These are phyloP conservation scores for Camponotus floridanus DNA, from an alignment of 1,140 invertebrate species.

Conservation along the genomic window DNA sequence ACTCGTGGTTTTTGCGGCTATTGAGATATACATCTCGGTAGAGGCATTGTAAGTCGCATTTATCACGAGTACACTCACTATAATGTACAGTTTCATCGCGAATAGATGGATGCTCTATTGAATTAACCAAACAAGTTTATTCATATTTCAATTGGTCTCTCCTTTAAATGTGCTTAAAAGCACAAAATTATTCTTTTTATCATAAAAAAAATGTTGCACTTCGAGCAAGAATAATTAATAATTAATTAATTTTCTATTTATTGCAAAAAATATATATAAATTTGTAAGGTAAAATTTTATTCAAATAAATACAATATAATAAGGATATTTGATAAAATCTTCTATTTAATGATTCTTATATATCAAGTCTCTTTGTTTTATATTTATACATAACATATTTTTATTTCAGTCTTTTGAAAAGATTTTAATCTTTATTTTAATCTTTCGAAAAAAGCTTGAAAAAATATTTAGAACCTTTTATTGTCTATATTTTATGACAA, in stretches of 20 bases:
- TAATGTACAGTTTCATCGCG: conserved; percentile 16
- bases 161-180: too few relatives aligned
- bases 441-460: background rate
- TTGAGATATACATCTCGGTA: conserved; percentile 58
- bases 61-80: conserved; percentile 28
- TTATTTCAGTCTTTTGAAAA: background rate
- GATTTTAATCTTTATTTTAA: background rate
- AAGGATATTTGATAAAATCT: background rate
- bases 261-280: background rate
- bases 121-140: conserved; percentile 29
- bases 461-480: background rate
- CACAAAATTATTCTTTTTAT: background rate
- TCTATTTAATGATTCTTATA: background rate
- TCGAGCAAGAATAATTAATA: background rate
- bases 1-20: conserved; percentile 49
- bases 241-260: background rate
- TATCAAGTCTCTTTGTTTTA: background rate
- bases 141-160: background rate
- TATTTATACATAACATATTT: background rate
- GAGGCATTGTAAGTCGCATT: conserved; percentile 56
- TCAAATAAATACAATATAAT: background rate
- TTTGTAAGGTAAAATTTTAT: background rate
- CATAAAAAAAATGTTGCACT: background rate
- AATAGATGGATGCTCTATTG: conserved; percentile 17
- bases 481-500: background rate